Evolutionary conservation across 2,888 invertebrate genomes (phyloP).

Genomic region (Ochropleura plecta): DNA sequence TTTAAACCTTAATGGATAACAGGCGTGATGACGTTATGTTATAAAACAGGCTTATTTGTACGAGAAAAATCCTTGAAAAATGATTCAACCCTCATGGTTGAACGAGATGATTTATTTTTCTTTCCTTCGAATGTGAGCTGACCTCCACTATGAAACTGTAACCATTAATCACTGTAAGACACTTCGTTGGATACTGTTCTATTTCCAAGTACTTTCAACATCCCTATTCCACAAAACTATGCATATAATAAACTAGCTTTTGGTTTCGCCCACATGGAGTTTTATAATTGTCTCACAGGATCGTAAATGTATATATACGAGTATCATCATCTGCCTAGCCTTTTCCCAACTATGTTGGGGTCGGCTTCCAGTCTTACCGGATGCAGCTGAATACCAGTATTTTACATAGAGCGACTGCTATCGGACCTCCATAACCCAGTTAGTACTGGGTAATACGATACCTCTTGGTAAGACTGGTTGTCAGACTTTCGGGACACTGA

Average conservation of each 20-base stretch:
- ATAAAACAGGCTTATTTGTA: not conserved
- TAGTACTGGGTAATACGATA: not conserved
- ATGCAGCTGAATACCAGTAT: not conserved
- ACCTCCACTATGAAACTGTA: constrained; percentile 22
- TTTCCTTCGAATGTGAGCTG: not conserved
- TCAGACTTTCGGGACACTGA: not conserved
- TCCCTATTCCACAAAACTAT: not conserved
- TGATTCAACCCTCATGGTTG: constrained; percentile 16
- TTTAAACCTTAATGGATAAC: no score
- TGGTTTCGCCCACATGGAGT: no score
- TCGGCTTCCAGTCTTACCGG: not conserved
- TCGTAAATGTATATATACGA: no score
- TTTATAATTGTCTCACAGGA: no score
- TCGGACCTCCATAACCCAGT: not conserved
- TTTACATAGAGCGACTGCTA: not conserved
- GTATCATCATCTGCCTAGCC: not conserved
- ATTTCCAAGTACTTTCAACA: not conserved
- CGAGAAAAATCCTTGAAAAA: constrained; percentile 16
- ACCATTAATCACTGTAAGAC: constrained; percentile 33
- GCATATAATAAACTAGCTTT: no score
- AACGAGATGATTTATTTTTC: constrained; percentile 42
- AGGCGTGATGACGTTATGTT: no score
- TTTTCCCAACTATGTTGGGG: not conserved
- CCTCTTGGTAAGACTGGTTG: not conserved
- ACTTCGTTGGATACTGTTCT: constrained; percentile 14